phyloP scores from a whole-genome alignment of 2,113 vertebrate species.

The Tupaia tana region DNA sequence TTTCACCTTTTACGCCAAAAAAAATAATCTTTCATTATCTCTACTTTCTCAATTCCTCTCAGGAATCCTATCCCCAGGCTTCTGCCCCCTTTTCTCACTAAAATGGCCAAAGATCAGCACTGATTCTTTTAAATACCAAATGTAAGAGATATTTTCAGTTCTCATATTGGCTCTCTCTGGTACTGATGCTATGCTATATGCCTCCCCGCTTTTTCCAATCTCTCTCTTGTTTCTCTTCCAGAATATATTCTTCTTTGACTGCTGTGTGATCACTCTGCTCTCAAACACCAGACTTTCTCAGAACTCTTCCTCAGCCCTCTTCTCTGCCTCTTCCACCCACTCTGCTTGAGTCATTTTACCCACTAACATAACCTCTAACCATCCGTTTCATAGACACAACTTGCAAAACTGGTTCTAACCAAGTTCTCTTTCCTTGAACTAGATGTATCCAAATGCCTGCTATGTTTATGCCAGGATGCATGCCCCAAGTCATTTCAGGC shows the following conservation, averaged over 20 bases:
- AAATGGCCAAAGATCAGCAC: slow-evolving; percentile 3
- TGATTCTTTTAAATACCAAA: neutral
- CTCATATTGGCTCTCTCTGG: neutral
- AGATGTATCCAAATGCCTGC: neutral
- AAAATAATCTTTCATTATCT: neutral
- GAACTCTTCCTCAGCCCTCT: neutral
- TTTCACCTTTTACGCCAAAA: slow-evolving; percentile 25
- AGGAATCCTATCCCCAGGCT: neutral
- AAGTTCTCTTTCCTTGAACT: neutral
- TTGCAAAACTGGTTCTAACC: neutral
- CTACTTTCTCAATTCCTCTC: neutral
- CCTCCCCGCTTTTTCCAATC: neutral
- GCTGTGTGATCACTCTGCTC: neutral
- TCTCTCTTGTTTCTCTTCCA: neutral
- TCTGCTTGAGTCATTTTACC: neutral
- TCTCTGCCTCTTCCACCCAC: neutral
- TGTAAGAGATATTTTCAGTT: neutral
- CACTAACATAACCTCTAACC: neutral
- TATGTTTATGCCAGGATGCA: neutral
- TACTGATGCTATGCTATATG: neutral
- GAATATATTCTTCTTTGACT: neutral
- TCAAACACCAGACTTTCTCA: neutral
- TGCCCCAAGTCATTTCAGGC: neutral
- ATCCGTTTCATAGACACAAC: neutral
- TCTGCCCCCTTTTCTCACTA: neutral